phyloP scores from a whole-genome alignment of 1,140 invertebrate species.

The Spodoptera frugiperda region DNA sequence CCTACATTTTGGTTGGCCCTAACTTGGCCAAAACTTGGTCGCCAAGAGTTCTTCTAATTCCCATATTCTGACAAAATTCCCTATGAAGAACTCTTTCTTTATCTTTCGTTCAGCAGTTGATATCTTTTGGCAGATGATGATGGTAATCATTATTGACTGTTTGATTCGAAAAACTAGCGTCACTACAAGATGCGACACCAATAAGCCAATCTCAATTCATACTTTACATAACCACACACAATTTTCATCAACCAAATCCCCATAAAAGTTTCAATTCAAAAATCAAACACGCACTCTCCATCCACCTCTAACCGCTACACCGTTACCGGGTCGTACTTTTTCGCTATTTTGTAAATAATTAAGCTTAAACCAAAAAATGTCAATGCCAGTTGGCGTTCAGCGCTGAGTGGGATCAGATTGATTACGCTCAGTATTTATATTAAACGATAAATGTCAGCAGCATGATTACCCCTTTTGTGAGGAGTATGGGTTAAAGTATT shows the following conservation, averaged over 20 bases:
- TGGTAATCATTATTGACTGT: too few relatives aligned
- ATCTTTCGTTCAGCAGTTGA: too few relatives aligned
- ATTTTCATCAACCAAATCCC: not conserved
- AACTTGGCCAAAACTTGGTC: too few relatives aligned
- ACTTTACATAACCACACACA: not conserved
- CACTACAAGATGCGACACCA: too few relatives aligned
- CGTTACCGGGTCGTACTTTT: conserved; percentile 55
- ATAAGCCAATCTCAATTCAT: too few relatives aligned
- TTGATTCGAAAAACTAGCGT: too few relatives aligned
- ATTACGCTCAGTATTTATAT: conserved; percentile 29
- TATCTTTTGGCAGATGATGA: too few relatives aligned
- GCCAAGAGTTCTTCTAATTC: too few relatives aligned
- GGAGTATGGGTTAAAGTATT: not conserved
- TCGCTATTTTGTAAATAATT: conserved; percentile 74
- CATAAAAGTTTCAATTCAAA: not conserved
- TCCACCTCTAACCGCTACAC: conserved; percentile 16
- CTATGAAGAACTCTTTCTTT: too few relatives aligned
- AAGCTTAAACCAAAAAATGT: conserved; percentile 76
- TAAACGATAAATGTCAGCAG: not conserved
- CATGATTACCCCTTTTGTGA: conserved; percentile 9
- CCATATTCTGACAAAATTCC: too few relatives aligned
- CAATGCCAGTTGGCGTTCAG: conserved; percentile 65
- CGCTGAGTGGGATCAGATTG: conserved; percentile 29
- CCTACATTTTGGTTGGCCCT: too few relatives aligned
- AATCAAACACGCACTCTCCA: conserved; percentile 20